phyloP scores from a whole-genome alignment of 1,140 invertebrate genomes.

The Brachionus rotundiformis region DNA sequence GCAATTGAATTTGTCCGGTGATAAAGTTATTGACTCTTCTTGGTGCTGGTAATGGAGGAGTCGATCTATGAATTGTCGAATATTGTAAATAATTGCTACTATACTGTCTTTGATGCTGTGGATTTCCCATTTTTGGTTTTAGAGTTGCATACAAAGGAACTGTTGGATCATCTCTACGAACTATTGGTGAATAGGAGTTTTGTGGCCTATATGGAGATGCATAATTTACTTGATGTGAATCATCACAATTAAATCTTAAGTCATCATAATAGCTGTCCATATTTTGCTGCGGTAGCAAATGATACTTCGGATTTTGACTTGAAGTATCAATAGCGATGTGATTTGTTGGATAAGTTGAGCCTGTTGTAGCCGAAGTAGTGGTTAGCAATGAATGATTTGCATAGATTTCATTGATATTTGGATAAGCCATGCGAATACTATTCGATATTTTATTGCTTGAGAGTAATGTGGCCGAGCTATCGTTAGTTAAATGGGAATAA shows the following conservation, averaged over 20 bases:
- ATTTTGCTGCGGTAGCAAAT: neutral
- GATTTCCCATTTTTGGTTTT: neutral
- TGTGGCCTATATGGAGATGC: neutral
- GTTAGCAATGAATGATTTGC: slow-evolving; percentile 43
- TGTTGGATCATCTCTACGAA: slow-evolving; percentile 45
- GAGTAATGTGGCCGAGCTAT: slow-evolving; percentile 37
- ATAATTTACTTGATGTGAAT: neutral
- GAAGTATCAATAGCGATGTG: slow-evolving; percentile 40
- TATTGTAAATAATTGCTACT: slow-evolving; percentile 11
- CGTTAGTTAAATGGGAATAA: slow-evolving; percentile 16
- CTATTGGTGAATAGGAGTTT: slow-evolving; percentile 29
- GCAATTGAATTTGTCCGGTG: neutral
- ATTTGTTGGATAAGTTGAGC: neutral
- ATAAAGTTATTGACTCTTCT: neutral
- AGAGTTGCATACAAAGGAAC: slow-evolving; percentile 40
- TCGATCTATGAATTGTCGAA: slow-evolving; percentile 6
- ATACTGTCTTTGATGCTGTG: slow-evolving; percentile 1
- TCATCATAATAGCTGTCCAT: slow-evolving; percentile 37
- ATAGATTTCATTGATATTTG: slow-evolving; percentile 27
- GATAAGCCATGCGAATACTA: slow-evolving; percentile 48
- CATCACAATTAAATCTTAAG: neutral
- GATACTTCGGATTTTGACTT: slow-evolving; percentile 18
- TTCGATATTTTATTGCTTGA: slow-evolving; percentile 32
- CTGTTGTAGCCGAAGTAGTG: slow-evolving; percentile 30
- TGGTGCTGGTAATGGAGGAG: neutral